These are phyloP conservation scores for Tetanocera ferruginea DNA, from an alignment of 2,888 invertebrate species.

Conservation along the genomic window DNA sequence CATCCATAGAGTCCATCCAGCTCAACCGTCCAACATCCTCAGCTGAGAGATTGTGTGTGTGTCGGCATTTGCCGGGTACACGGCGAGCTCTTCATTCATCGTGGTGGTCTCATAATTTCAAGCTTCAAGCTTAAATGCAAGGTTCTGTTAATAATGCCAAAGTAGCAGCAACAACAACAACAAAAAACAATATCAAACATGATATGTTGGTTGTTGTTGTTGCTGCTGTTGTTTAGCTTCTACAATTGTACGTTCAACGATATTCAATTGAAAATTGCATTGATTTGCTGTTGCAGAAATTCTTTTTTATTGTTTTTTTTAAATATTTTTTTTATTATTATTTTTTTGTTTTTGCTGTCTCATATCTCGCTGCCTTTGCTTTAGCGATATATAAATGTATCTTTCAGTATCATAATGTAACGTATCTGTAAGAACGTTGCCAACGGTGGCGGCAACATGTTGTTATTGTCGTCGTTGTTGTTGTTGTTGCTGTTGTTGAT, in stretches of 20 bases:
- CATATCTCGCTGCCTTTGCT: background rate
- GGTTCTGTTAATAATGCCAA: slow-evolving; percentile 27
- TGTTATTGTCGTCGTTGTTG: slow-evolving; percentile 10
- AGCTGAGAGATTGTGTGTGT: background rate
- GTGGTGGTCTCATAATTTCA: slow-evolving; percentile 37
- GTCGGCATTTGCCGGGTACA: slow-evolving; percentile 6
- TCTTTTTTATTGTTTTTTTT: slow-evolving; percentile 7
- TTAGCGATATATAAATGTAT: background rate
- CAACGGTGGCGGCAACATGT: slow-evolving; percentile 18
- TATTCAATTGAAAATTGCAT: slow-evolving; percentile 22
- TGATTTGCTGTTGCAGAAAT: background rate
- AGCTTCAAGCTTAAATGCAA: slow-evolving; percentile 33
- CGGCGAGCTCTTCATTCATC: slow-evolving; percentile 26
- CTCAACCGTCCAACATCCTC: too few species aligned
- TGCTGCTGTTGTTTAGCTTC: background rate
- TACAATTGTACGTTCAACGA: slow-evolving; percentile 6
- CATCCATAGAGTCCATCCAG: too few species aligned
- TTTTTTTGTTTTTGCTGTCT: background rate
- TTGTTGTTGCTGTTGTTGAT: slow-evolving; percentile 16
- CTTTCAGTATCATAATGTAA: background rate
- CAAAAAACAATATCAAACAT: background rate
- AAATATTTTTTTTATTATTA: background rate
- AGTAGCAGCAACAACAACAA: background rate
- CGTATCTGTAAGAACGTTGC: background rate
- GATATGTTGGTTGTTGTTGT: slow-evolving; percentile 34